A percentile compares a stretch with the other conserved stretches of the same genome.
Evolutionary conservation across 1,140 invertebrate species (phyloP).

Genomic region (Bombus breviceps): DNA sequence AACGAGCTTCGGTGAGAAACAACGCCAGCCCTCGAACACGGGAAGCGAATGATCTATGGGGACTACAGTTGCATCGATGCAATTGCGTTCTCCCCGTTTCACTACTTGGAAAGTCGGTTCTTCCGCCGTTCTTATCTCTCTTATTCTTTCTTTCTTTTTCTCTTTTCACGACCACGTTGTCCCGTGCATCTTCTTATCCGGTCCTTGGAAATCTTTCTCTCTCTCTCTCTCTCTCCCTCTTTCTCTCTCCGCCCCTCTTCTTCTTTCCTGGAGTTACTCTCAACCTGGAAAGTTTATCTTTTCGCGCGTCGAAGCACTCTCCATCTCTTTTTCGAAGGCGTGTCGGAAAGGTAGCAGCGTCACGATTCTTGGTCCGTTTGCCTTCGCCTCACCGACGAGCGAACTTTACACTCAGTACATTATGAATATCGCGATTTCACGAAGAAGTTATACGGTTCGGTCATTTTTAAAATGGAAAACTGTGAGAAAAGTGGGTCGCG

Average conservation of each 20-base stretch:
- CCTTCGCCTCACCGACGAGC: slow-evolving; percentile 35
- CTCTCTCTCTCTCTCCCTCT: background rate
- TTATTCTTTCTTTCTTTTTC: background rate
- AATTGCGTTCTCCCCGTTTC: slow-evolving; percentile 19
- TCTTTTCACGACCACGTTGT: background rate
- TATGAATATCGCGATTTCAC: slow-evolving; percentile 74
- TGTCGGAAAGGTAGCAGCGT: slow-evolving; percentile 6
- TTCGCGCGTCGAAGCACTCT: slow-evolving; percentile 53
- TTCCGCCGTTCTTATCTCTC: background rate
- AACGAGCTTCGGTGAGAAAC: background rate
- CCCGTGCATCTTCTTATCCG: slow-evolving; percentile 24
- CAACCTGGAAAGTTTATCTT: slow-evolving; percentile 71
- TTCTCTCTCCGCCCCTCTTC: background rate
- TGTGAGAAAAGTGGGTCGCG: slow-evolving; percentile 43
- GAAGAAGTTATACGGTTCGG: slow-evolving; percentile 59
- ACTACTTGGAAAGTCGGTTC: slow-evolving; percentile 5
- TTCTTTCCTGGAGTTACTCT: slow-evolving; percentile 16
- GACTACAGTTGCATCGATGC: slow-evolving; percentile 19
- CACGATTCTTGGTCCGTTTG: slow-evolving; percentile 22
- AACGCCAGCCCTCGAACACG: background rate
- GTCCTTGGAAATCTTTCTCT: slow-evolving; percentile 31
- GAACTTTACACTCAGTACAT: slow-evolving; percentile 73
- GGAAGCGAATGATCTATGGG: slow-evolving; percentile 16
- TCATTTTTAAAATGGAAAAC: slow-evolving; percentile 64
- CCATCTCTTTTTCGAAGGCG: background rate